Evolutionary conservation across 2,888 invertebrate species (phyloP).

Genomic region (Orchesellides sinensis): DNA sequence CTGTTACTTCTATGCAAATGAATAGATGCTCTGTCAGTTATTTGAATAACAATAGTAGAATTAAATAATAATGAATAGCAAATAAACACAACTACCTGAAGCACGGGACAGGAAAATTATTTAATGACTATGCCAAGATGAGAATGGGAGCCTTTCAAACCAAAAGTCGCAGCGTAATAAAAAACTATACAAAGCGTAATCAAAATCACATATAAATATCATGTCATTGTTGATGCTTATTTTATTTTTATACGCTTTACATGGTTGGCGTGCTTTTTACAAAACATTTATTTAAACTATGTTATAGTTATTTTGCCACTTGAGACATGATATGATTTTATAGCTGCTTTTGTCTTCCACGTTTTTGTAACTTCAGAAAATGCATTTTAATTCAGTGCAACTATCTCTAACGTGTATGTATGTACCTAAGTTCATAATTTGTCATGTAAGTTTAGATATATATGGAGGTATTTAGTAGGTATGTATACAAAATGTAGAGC

Average conservation of each 20-base stretch:
- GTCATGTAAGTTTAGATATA: no score
- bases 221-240: background rate
- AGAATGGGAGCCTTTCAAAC: background rate
- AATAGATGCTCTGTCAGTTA: background rate
- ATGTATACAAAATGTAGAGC: no score
- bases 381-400: background rate
- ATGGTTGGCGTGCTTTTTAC: background rate
- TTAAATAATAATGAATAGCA: background rate
- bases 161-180: background rate
- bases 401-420: background rate
- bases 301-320: background rate
- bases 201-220: background rate
- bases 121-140: no score
- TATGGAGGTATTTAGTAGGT: no score
- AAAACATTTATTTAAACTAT: background rate
- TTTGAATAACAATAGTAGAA: background rate
- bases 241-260: background rate
- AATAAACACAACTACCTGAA: background rate
- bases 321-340: background rate
- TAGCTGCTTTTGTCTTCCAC: background rate
- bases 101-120: background rate
- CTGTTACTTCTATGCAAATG: background rate
- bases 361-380: background rate
- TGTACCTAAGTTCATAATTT: no score
- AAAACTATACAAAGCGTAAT: background rate